phyloP scores from a whole-genome alignment of 1,140 invertebrate genomes.

The Trigoniulus corallinus region DNA sequence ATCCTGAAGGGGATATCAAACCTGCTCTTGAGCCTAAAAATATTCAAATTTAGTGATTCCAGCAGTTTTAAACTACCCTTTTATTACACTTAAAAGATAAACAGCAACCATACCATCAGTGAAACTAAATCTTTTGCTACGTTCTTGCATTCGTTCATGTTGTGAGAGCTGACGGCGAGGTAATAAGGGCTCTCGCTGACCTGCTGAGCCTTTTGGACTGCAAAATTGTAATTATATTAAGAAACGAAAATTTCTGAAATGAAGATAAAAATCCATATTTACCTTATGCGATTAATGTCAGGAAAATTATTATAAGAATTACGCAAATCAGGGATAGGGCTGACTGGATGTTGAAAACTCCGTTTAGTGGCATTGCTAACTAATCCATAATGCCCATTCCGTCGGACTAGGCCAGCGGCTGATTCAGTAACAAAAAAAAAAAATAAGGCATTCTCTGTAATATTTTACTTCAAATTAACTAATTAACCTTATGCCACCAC shows the following conservation, averaged over 20 bases:
- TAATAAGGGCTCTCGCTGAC: conserved; percentile 1
- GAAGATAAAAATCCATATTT: not conserved
- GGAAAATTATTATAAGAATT: conserved; percentile 11
- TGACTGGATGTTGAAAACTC: conserved; percentile 15
- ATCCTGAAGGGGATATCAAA: not conserved
- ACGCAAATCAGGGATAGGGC: conserved; percentile 14
- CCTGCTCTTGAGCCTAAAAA: not conserved
- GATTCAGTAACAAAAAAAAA: not conserved
- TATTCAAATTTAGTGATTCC: no score
- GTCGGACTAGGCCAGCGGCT: not conserved
- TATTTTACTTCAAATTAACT: not conserved
- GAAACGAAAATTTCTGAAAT: not conserved
- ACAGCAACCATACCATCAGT: conserved; percentile 7
- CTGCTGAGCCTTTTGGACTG: not conserved
- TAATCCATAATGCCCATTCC: not conserved
- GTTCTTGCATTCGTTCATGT: conserved; percentile 4
- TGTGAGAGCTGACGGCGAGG: conserved; percentile 6
- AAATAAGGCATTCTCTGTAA: not conserved
- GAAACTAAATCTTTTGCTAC: conserved; percentile 6
- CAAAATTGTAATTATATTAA: not conserved
- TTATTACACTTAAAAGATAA: no score
- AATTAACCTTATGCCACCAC: not conserved
- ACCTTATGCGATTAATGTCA: conserved; percentile 9
- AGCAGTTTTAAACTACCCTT: not conserved
- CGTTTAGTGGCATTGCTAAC: conserved; percentile 11